phyloP scores from a whole-genome alignment of 2,797 vertebrate genomes.

The Sciaenops ocellatus region DNA sequence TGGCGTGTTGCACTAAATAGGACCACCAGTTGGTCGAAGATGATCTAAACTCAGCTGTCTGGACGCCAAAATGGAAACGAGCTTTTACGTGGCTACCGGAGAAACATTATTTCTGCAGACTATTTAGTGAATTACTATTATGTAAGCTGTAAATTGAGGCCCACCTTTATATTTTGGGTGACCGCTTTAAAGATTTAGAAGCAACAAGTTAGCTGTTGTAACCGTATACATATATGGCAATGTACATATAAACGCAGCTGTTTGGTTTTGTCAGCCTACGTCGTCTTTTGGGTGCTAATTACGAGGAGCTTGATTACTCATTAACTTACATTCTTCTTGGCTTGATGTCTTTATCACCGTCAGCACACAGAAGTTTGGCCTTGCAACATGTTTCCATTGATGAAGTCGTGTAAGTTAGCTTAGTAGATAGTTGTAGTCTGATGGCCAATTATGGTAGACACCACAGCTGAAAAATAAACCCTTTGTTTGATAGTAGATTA shows the following conservation, averaged over 20 bases:
- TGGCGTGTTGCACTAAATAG: background rate
- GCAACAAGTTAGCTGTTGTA: slow-evolving; percentile 13
- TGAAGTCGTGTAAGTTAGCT: slow-evolving; percentile 78
- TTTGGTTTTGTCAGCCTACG: background rate
- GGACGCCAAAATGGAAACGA: fast-evolving
- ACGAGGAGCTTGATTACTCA: slow-evolving; percentile 49
- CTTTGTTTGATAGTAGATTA: slow-evolving; percentile 58
- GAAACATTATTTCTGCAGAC: too few species aligned
- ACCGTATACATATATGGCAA: too few species aligned
- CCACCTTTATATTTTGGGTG: background rate
- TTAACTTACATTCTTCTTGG: slow-evolving; percentile 71
- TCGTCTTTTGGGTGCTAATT: background rate
- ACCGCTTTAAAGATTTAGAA: background rate
- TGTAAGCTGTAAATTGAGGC: slow-evolving; percentile 7
- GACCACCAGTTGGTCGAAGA: fast-evolving
- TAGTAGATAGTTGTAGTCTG: slow-evolving; percentile 54
- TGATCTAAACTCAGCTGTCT: fast-evolving
- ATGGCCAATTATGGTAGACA: slow-evolving; percentile 34
- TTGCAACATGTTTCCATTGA: slow-evolving; percentile 76
- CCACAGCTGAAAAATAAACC: background rate
- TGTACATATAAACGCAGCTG: background rate
- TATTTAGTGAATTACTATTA: background rate
- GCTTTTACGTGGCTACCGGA: fast-evolving
- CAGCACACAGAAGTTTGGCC: slow-evolving; percentile 77
- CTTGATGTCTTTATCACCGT: slow-evolving; percentile 72